These are phyloP conservation scores for Nixonia krombeini DNA, from an alignment of 1,140 invertebrate genomes.

Conservation along the genomic window DNA sequence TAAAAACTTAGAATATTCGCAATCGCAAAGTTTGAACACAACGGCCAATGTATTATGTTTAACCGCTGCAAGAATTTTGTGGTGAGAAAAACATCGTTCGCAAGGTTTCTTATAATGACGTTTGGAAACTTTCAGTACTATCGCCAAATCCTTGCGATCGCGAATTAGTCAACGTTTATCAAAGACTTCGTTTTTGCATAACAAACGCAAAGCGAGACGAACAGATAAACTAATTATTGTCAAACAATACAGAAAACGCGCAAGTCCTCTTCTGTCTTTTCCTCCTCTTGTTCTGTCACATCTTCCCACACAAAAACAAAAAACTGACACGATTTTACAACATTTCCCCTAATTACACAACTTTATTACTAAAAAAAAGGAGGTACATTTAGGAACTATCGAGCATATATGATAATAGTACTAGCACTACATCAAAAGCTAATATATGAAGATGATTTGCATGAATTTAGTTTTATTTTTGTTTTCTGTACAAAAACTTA, in stretches of 20 bases:
- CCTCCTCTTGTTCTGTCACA: conserved; percentile 33
- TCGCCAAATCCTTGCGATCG: conserved; percentile 4
- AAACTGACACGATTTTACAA: conserved; percentile 53
- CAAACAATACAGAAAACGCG: conserved; percentile 47
- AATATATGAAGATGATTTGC: conserved; percentile 68
- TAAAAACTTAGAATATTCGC: conserved; percentile 26
- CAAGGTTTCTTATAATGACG: background rate
- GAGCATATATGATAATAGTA: conserved; percentile 61
- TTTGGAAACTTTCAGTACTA: background rate
- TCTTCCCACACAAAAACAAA: conserved; percentile 23
- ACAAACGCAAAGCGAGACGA: conserved; percentile 40
- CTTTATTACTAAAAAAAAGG: conserved; percentile 55
- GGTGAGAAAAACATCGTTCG: no score
- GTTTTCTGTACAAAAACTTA: conserved; percentile 68
- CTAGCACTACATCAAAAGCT: conserved; percentile 66
- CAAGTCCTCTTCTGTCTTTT: conserved; percentile 34
- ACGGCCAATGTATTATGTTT: no score
- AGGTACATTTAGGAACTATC: conserved; percentile 63
- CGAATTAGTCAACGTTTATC: conserved; percentile 5
- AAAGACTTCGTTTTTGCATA: no score
- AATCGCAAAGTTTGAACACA: background rate
- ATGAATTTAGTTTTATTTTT: conserved; percentile 67
- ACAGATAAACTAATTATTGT: conserved; percentile 51
- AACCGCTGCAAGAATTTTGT: background rate
- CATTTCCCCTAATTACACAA: conserved; percentile 56